Evolutionary conservation across 1,140 invertebrate species (phyloP).

Genomic region (Campoletis sonorensis): DNA sequence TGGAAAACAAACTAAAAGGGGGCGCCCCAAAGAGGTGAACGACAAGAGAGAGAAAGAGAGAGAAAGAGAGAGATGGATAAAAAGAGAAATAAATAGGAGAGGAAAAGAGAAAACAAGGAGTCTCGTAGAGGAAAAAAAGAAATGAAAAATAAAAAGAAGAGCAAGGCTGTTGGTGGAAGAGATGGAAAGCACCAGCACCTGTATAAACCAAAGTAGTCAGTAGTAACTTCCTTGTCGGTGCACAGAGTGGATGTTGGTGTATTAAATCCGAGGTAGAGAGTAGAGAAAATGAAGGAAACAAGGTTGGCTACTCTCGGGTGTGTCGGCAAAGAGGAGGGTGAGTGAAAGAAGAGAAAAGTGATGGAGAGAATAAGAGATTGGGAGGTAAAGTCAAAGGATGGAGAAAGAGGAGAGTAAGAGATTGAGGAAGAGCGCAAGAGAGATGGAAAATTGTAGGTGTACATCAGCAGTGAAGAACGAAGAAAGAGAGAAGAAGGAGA

Average conservation of each 20-base stretch:
- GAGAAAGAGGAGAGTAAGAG: not conserved
- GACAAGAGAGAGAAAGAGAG: conserved; percentile 46
- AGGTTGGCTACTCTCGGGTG: conserved; percentile 28
- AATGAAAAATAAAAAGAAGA: conserved; percentile 40
- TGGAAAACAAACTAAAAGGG: conserved; percentile 70
- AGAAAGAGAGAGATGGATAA: conserved; percentile 49
- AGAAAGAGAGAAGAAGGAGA: not conserved
- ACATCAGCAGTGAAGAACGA: conserved; percentile 6
- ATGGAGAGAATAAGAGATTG: not conserved
- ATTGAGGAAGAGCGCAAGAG: not conserved
- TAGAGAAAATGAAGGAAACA: conserved; percentile 32
- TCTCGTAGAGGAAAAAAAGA: not conserved
- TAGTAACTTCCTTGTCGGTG: not conserved
- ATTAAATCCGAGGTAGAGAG: not conserved
- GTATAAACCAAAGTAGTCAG: not conserved
- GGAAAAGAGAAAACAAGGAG: conserved; percentile 34
- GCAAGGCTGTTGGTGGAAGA: conserved; percentile 12
- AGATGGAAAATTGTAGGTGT: conserved; percentile 25
- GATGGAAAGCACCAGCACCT: conserved; percentile 11
- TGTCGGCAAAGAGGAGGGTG: conserved; percentile 29
- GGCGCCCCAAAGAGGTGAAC: conserved; percentile 36
- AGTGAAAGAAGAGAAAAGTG: conserved; percentile 13
- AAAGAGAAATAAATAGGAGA: conserved; percentile 32
- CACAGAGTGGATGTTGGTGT: not conserved
- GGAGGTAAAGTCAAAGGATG: not conserved